Conservation (phyloP, 2,888 invertebrate species). For the Agrilus mali region DNA sequence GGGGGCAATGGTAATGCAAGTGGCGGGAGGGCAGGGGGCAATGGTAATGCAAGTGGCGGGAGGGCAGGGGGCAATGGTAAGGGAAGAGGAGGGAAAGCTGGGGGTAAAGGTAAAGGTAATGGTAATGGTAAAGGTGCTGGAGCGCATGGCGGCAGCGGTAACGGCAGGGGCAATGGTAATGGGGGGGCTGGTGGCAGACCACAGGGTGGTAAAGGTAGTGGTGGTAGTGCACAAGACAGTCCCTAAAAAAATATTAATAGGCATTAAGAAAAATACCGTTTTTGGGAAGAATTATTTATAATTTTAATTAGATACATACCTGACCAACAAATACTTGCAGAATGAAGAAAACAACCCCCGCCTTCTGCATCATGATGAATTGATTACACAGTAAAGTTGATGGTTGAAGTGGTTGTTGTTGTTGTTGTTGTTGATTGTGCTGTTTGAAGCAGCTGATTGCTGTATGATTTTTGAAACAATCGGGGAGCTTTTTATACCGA, state of each 20-base stretch:
- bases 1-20: background rate
- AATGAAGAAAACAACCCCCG: too few species aligned
- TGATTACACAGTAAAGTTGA: too few species aligned
- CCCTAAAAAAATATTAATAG: constrained; percentile 4
- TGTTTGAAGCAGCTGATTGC: too few species aligned
- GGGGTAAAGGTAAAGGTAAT: background rate
- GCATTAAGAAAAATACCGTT: too few species aligned
- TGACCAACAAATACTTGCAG: too few species aligned
- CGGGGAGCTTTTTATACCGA: too few species aligned
- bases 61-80: background rate
- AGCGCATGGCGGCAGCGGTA: background rate
- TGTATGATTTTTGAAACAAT: too few species aligned
- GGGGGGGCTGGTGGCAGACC: background rate
- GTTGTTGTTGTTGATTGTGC: too few species aligned
- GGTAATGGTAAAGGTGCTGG: background rate
- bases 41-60: background rate
- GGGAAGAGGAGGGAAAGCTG: background rate
- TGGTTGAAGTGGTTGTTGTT: too few species aligned
- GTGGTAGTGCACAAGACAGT: background rate
- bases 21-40: background rate
- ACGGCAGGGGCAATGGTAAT: background rate
- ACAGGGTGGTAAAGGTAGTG: background rate
- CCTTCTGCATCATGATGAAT: too few species aligned
- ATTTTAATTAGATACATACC: too few species aligned
- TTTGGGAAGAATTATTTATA: too few species aligned